A percentile compares a stretch with the other conserved stretches of the same genome.
phyloP scores from a whole-genome alignment of 1,140 invertebrate species.

The Streblospio benedicti region DNA sequence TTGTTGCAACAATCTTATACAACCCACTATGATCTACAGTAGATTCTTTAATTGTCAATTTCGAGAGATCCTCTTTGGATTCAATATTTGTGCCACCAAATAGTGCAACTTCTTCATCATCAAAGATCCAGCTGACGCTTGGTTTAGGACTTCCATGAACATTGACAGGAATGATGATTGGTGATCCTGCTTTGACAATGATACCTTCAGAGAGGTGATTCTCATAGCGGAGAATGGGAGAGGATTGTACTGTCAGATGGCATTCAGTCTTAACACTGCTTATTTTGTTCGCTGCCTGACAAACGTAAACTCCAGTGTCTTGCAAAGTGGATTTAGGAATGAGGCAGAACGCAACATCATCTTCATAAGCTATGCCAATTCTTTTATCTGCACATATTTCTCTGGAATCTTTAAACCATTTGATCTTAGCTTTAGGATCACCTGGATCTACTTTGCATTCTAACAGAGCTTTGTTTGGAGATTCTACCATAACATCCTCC shows the following conservation, averaged over 20 bases:
- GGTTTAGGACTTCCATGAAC: conserved; percentile 76
- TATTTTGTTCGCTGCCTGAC: conserved; percentile 36
- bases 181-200: conserved; percentile 33
- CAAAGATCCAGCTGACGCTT: conserved; percentile 73
- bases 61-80: conserved; percentile 24
- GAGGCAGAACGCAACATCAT: conserved; percentile 36
- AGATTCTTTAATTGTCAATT: conserved; percentile 39
- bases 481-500: conserved; percentile 11
- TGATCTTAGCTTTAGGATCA: conserved; percentile 5
- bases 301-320: conserved; percentile 39
- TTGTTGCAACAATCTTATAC: conserved; percentile 23
- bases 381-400: conserved; percentile 39
- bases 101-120: conserved; percentile 66
- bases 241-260: conserved; percentile 37
- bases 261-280: conserved; percentile 40
- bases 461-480: conserved; percentile 2
- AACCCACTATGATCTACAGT: conserved; percentile 36
- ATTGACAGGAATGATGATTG: conserved; percentile 52
- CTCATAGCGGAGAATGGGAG: conserved; percentile 52
- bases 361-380: conserved; percentile 41
- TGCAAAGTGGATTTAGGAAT: conserved; percentile 37
- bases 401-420: conserved; percentile 28
- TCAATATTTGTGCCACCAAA: conserved; percentile 22
- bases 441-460: conserved; percentile 13
- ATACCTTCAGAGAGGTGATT: not conserved